Percentiles rank a stretch among this genome's conserved stretches.
Evolutionary conservation across 2,888 invertebrate species (phyloP).

Genomic region (Dinocampus coccinellae): DNA sequence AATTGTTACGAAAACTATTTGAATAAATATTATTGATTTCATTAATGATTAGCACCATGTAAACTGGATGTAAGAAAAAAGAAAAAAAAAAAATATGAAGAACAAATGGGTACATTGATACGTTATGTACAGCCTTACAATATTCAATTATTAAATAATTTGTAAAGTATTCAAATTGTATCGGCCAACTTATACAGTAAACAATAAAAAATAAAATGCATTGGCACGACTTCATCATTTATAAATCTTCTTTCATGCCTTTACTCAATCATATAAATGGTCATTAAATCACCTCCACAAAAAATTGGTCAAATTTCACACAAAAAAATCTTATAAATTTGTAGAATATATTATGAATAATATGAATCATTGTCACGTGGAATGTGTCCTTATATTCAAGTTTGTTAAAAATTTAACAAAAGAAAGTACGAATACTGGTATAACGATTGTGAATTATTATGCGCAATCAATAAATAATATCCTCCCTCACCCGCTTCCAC

Average conservation of each 20-base stretch:
- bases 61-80: conserved; percentile 42
- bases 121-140: conserved; percentile 2
- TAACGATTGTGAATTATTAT: background rate
- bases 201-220: background rate
- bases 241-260: background rate
- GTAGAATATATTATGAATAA: conserved; percentile 17
- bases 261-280: background rate
- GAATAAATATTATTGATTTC: background rate
- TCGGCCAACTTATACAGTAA: background rate
- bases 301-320: background rate
- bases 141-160: conserved; percentile 4
- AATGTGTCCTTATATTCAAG: background rate
- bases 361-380: background rate
- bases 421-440: background rate
- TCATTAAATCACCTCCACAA: background rate
- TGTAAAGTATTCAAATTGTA: conserved; percentile 1
- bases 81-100: conserved; percentile 42
- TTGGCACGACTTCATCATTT: conserved; percentile 15
- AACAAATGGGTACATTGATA: background rate
- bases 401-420: background rate
- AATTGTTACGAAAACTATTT: background rate
- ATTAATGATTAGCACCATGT: conserved; percentile 53
- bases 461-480: background rate
- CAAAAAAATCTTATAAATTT: background rate
- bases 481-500: background rate